These are phyloP conservation scores for Diadophis punctatus DNA, from an alignment of 2,113 vertebrate genomes.

Conservation along the genomic window DNA sequence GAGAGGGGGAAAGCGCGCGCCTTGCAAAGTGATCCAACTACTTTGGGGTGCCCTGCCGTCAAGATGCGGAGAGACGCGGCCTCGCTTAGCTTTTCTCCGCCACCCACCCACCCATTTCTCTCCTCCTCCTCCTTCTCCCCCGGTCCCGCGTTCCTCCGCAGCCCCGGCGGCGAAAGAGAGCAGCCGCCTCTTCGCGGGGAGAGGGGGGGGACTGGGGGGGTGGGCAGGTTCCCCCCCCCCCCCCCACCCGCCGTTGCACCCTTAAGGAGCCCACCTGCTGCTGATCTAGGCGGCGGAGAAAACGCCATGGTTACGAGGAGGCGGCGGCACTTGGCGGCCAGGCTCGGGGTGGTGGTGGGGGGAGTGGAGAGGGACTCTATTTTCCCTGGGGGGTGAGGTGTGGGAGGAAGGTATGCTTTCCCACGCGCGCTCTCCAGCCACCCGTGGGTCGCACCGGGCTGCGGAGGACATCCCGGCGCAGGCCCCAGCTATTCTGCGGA, in stretches of 20 bases:
- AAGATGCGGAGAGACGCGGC: not conserved
- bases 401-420: not conserved
- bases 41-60: not conserved
- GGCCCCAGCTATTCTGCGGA: not conserved
- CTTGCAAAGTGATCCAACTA: not conserved
- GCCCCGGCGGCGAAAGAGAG: constrained; percentile 55
- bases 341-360: not conserved
- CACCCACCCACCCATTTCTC: not conserved
- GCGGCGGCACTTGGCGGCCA: not conserved
- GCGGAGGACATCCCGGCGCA: not conserved
- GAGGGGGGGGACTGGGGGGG: not conserved
- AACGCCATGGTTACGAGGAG: constrained; percentile 32
- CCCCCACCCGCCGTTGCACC: not conserved
- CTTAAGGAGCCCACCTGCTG: constrained; percentile 40
- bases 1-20: not conserved
- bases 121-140: not conserved
- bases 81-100: not conserved
- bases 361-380: not conserved
- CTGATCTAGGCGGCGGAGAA: constrained; percentile 15
- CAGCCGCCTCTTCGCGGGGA: not conserved
- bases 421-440: not conserved
- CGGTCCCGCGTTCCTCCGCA: constrained; percentile 32
- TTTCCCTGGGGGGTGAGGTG: not conserved
- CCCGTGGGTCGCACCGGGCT: not conserved
- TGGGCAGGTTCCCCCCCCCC: constrained; percentile 17